phyloP scores from a whole-genome alignment of 2,797 vertebrate species.

The Tachyglossus aculeatus region DNA sequence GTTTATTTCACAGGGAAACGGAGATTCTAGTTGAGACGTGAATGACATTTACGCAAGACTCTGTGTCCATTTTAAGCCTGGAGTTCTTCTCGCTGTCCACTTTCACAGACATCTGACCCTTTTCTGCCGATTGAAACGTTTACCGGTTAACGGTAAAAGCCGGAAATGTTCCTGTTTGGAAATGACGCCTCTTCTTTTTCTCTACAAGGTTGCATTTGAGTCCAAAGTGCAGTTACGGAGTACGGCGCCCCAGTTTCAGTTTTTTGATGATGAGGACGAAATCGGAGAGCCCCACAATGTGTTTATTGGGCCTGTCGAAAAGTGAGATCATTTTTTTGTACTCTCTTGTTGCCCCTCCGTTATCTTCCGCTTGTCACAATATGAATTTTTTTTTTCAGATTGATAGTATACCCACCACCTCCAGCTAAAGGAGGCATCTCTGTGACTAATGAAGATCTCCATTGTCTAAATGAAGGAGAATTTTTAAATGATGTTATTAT shows the following conservation, averaged over 20 bases:
- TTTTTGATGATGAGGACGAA: constrained; percentile 89
- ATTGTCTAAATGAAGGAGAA: constrained; percentile 95
- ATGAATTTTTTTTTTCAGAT: constrained; percentile 74
- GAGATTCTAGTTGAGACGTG: too few relatives aligned
- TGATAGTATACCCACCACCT: constrained; percentile 96
- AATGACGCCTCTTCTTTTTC: constrained; percentile 13
- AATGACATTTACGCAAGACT: too few relatives aligned
- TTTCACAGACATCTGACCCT: too few relatives aligned
- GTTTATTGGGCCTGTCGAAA: constrained; percentile 92
- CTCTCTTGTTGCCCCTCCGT: constrained; percentile 1
- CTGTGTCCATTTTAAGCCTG: too few relatives aligned
- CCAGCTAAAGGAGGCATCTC: constrained; percentile 96
- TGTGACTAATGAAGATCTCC: constrained; percentile 97
- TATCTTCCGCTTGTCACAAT: constrained; percentile 14
- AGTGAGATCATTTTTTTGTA: constrained; percentile 77
- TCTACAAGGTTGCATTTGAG: constrained; percentile 66
- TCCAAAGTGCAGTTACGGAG: constrained; percentile 73
- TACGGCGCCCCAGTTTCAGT: constrained; percentile 78
- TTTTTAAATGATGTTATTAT: constrained; percentile 99
- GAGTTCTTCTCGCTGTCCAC: too few relatives aligned
- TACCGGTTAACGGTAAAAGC: too few relatives aligned
- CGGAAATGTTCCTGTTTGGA: too few relatives aligned
- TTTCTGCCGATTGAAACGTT: too few relatives aligned
- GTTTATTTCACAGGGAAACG: too few relatives aligned
- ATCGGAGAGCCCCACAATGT: constrained; percentile 88